phyloP scores from a whole-genome alignment of 2,797 vertebrate genomes.

The Coreius guichenoti region DNA sequence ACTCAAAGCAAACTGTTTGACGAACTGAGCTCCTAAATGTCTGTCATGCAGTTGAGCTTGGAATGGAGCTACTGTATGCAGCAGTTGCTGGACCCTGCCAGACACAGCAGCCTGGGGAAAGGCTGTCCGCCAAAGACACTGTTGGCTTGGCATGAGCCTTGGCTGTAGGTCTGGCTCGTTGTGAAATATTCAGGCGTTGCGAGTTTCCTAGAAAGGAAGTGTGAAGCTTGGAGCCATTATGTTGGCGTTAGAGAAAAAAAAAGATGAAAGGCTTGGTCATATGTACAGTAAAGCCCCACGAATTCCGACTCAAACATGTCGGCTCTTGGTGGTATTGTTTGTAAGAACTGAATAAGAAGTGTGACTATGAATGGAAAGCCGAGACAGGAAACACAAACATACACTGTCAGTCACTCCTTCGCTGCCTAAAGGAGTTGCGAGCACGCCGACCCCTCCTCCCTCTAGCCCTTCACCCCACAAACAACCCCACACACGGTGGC shows the following conservation, averaged over 20 bases:
- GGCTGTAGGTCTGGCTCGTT: conserved; percentile 25
- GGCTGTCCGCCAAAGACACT: conserved; percentile 44
- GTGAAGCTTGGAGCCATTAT: conserved; percentile 28
- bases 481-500: conserved; percentile 69
- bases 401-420: conserved; percentile 49
- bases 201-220: conserved; percentile 29
- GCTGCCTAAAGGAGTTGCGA: conserved; percentile 45
- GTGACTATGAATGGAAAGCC: conserved; percentile 63
- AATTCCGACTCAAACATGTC: conserved; percentile 41
- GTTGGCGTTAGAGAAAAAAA: conserved; percentile 27
- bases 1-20: conserved; percentile 44
- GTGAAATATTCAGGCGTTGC: conserved; percentile 23
- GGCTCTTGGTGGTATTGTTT: conserved; percentile 48
- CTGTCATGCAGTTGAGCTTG: conserved; percentile 53
- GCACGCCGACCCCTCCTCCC: conserved; percentile 52
- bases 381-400: conserved; percentile 57
- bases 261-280: conserved; percentile 43
- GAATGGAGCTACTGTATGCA: conserved; percentile 52
- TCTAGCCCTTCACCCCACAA: conserved; percentile 56
- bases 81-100: conserved; percentile 45
- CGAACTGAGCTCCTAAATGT: conserved; percentile 46
- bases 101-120: conserved; percentile 42
- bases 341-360: conserved; percentile 56
- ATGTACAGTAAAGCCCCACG: conserved; percentile 29
- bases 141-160: conserved; percentile 25